These are phyloP conservation scores for Camponotus pennsylvanicus DNA, from an alignment of 1,140 invertebrate genomes.

Conservation along the genomic window DNA sequence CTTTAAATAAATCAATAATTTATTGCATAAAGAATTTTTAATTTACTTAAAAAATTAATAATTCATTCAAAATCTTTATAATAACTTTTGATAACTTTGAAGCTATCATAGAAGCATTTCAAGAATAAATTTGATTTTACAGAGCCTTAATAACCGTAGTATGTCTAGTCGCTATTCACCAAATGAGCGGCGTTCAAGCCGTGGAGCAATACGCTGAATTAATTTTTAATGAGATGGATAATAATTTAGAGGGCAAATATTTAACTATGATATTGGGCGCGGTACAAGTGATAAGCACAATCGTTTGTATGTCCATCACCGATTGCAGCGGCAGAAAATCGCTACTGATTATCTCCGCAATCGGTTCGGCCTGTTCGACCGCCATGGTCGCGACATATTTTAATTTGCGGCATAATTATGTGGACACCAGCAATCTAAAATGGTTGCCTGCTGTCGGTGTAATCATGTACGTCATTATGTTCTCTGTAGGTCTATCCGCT, in stretches of 20 bases:
- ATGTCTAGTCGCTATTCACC: conserved; percentile 90
- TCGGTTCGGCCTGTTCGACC: conserved; percentile 85
- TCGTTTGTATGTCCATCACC: conserved; percentile 88
- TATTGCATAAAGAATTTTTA: too few relatives aligned
- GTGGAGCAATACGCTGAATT: conserved; percentile 90
- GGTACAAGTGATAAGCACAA: conserved; percentile 88
- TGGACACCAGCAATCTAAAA: conserved; percentile 82
- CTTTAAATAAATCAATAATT: too few relatives aligned
- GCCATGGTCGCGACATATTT: conserved; percentile 86
- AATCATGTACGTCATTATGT: conserved; percentile 89
- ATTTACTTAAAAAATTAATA: too few relatives aligned
- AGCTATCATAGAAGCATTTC: background rate
- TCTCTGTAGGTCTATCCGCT: conserved; percentile 88
- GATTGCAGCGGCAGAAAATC: conserved; percentile 90
- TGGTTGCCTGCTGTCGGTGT: conserved; percentile 89
- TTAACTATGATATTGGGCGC: conserved; percentile 89
- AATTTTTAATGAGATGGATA: conserved; percentile 89
- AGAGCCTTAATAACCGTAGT: conserved; percentile 88
- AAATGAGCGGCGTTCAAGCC: conserved; percentile 91
- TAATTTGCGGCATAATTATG: conserved; percentile 85
- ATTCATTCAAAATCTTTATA: too few relatives aligned
- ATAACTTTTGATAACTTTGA: background rate
- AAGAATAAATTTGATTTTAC: conserved; percentile 14
- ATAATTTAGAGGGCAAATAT: conserved; percentile 83
- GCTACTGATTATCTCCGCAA: conserved; percentile 88